Base-by-base conservation (phyloP, 2,888 invertebrate genomes). In the Branchellion lobata region DNA sequence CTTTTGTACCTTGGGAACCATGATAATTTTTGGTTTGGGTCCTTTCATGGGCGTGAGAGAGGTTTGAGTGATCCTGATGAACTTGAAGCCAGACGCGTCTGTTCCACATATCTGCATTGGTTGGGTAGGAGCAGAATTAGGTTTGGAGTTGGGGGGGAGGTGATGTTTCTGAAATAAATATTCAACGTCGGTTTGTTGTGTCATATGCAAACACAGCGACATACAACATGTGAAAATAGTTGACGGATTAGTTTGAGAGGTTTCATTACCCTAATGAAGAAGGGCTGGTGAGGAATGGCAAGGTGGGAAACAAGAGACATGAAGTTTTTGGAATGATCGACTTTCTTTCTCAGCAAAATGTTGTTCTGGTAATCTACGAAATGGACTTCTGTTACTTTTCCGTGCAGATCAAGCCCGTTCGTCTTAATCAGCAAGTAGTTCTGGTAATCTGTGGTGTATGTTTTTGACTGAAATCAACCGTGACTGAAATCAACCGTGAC, bases 21-120 rank as follows among this genome's bases (percentile, higher is more conserved):
- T 82, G 51, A 90, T 88, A 31, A 85, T 84, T 1, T 89, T 90
- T 0, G 89, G 89, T 40, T 5, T 8, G 0, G 89, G 89, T 82
- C 89, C 90, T 89, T 84, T 78, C 83, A 29, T 29, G 27, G 24
- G 29, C 14, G 36, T 73, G 36, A 73, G 5, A 14, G 73, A 34
- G 3, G 21, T 73, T 3, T 5, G 14, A 2, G 40, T 36, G 24
- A 5, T 73, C 36, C 73, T 34, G 18, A 73, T 34, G 47, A 73
- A 73, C 2, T 73, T 40, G 85, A 90, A 91, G 24, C 90, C 90
- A 81, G 89, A 85, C 80, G 89, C 89, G 85, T 92, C 92, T 65
- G 87, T 87, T 1, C 92, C 92, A 82, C 89, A 90, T 0, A 92
- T 90, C 91, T 92, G 84, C 31, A 21, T n/a, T 21, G 53, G 53